Base-by-base conservation (phyloP, 2,113 vertebrate species). In the Microtus montanus region DNA sequence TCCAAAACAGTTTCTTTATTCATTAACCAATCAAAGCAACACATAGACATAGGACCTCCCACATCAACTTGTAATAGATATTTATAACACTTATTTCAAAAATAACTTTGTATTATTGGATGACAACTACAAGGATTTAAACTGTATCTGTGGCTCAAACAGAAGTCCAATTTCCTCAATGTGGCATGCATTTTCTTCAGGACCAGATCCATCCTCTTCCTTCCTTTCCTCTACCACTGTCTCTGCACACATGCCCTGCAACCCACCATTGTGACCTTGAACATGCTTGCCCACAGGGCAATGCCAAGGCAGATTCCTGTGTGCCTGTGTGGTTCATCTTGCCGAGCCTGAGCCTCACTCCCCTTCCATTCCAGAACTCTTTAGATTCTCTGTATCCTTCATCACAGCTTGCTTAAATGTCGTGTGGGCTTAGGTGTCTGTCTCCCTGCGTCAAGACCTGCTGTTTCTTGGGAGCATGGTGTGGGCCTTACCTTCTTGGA, bases 41-140 rank as follows among this genome's bases (percentile, higher is more conserved):
- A 58, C 58, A 58, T 58, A 58, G 58, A 58, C 19, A 58, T 20
- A 20, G 58, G 58, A 20, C 58, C 19, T 58, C 58, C 58, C 58
- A 58, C 58, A 58, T 58, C 58, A 89, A 79, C 44, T 85, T 91
- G 73, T 35, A 92, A 2, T 15, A n/a, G 15, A 1, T 33, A 73
- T 19, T 88, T 33, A 0, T 92, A 86, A 30, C 11, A 52, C 93
- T 93, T 63, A 70, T 73, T 88, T 88, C n/a, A 88, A 86, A 86
- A 92, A 35, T 90, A 74, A 35, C 38, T 88, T 41, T 38, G 2
- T 78, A 64, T 68, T 85, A 17, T 63, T 44, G 73, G 47, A n/a
- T 91, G 77, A 77, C n/a, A 90, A 63, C 28, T n/a, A 0, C 58
- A 78, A 80, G 7, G 61, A 66, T 82, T 86, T 93, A 52, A 70